These are phyloP conservation scores for Pyrochroa serraticornis DNA, from an alignment of 2,888 invertebrate species.

Conservation along the genomic window DNA sequence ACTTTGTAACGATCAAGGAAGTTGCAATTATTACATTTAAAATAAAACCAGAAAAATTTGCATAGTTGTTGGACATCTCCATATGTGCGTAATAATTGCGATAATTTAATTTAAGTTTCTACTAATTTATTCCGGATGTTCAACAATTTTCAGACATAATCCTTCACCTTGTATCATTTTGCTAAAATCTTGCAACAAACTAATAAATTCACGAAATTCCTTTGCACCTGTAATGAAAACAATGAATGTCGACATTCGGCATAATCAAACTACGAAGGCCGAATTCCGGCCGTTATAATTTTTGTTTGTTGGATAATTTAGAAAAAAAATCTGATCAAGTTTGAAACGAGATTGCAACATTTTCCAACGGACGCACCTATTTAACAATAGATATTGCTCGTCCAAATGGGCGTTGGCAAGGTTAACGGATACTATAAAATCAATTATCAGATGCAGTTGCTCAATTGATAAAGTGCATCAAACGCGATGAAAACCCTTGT, in stretches of 20 bases:
- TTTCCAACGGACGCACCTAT: constrained; percentile 13
- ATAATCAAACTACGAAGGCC: too few relatives aligned
- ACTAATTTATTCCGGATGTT: too few relatives aligned
- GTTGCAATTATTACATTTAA: too few relatives aligned
- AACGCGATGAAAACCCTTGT: constrained; percentile 26
- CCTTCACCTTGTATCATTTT: too few relatives aligned
- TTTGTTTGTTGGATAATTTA: background rate
- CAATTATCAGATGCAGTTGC: constrained; percentile 21
- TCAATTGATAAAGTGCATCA: constrained; percentile 5
- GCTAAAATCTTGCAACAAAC: background rate
- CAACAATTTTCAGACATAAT: too few relatives aligned
- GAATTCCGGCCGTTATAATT: too few relatives aligned
- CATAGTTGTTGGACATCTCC: too few relatives aligned
- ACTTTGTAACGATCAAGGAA: too few relatives aligned
- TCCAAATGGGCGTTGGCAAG: constrained; percentile 28
- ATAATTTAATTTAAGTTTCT: too few relatives aligned
- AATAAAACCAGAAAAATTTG: too few relatives aligned
- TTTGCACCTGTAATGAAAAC: background rate
- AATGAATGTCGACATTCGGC: too few relatives aligned
- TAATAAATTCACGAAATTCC: background rate
- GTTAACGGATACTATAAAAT: constrained; percentile 27
- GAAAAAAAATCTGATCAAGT: constrained; percentile 4
- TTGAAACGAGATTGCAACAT: constrained; percentile 21
- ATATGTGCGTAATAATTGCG: too few relatives aligned
- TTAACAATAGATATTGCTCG: constrained; percentile 12